These are phyloP conservation scores for Notolepis coatsorum DNA, from an alignment of 2,797 vertebrate genomes.

Conservation along the genomic window DNA sequence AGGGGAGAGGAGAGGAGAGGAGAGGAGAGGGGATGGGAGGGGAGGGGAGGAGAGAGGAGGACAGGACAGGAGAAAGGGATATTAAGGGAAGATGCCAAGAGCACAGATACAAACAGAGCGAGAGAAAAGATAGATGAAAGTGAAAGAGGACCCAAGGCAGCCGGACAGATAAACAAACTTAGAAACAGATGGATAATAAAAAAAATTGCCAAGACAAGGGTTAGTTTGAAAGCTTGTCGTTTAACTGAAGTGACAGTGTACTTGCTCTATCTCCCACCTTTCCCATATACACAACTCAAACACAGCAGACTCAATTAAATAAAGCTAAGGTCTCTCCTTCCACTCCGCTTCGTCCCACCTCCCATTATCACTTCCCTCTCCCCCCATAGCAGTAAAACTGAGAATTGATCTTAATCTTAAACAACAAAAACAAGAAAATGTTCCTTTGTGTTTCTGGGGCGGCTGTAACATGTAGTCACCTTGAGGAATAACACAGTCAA, in stretches of 20 bases:
- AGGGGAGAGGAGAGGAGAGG: not conserved
- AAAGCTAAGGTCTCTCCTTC: constrained; percentile 42
- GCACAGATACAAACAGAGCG: not conserved
- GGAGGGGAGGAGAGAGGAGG: not conserved
- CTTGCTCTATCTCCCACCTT: constrained; percentile 34
- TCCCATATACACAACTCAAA: constrained; percentile 33
- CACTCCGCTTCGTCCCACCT: too few relatives aligned
- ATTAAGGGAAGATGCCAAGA: not conserved
- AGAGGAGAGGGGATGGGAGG: too few relatives aligned
- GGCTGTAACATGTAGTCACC: constrained; percentile 67
- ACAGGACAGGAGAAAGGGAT: not conserved
- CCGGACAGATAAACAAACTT: not conserved
- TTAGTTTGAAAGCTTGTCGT: constrained; percentile 16
- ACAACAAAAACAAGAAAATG: constrained; percentile 60
- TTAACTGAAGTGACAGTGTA: constrained; percentile 34
- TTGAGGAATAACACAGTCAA: constrained; percentile 70
- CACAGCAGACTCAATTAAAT: constrained; percentile 59
- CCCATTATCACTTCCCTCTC: constrained; percentile 21
- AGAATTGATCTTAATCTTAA: constrained; percentile 66
- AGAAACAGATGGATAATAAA: constrained; percentile 4
- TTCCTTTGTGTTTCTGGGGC: constrained; percentile 67
- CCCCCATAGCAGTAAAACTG: constrained; percentile 25
- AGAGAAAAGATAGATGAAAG: not conserved
- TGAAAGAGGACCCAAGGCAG: too few relatives aligned
- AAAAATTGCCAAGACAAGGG: not conserved